phyloP scores from a whole-genome alignment of 2,797 vertebrate genomes.

The Cyclopterus lumpus region DNA sequence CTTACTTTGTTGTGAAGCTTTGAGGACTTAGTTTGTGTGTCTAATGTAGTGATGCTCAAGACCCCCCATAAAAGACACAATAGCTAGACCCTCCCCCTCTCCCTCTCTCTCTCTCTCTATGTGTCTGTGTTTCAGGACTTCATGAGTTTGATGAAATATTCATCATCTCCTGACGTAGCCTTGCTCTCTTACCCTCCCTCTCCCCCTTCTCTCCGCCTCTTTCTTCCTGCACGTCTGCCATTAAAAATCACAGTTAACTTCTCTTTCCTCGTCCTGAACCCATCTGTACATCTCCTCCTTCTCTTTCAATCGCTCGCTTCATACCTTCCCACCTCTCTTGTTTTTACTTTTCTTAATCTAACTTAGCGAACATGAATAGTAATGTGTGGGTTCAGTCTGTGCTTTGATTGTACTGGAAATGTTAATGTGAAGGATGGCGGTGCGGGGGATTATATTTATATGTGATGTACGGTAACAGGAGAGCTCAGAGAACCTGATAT shows the following conservation, averaged over 20 bases:
- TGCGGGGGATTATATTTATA: conserved; percentile 51
- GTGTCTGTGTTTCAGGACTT: conserved; percentile 33
- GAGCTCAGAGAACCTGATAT: conserved; percentile 46
- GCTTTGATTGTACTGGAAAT: conserved; percentile 6
- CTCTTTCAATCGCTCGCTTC: conserved; percentile 22
- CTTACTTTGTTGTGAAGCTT: no score
- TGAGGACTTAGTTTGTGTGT: no score
- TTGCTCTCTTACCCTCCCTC: conserved; percentile 28
- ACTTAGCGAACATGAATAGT: conserved; percentile 39
- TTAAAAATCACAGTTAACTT: conserved; percentile 50
- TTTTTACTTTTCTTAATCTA: conserved; percentile 17
- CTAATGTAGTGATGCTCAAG: not conserved
- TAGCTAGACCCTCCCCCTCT: not conserved
- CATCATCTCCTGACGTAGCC: conserved; percentile 53
- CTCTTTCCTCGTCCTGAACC: conserved; percentile 35
- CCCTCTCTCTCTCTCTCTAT: conserved; percentile 6
- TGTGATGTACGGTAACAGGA: conserved; percentile 43
- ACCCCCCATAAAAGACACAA: not conserved
- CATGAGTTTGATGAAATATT: conserved; percentile 67
- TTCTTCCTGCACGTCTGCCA: conserved; percentile 40
- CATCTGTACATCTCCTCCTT: conserved; percentile 43
- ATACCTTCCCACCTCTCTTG: conserved; percentile 25
- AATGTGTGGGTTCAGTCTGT: conserved; percentile 42
- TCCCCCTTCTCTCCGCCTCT: conserved; percentile 28
- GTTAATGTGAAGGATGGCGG: conserved; percentile 49